These are phyloP conservation scores for Agrotis exclamationis DNA, from an alignment of 2,888 invertebrate genomes.

Conservation along the genomic window DNA sequence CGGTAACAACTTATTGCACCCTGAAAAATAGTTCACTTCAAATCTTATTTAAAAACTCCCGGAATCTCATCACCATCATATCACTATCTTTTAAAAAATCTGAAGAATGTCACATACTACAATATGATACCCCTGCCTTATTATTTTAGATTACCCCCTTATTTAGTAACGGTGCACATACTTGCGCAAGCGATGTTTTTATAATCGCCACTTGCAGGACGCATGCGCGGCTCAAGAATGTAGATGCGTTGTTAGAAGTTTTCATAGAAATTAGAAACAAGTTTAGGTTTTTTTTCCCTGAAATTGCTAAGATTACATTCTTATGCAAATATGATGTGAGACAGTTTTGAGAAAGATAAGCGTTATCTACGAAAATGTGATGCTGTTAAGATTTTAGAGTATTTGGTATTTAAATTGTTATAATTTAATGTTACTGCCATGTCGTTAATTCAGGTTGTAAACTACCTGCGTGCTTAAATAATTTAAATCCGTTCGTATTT, in stretches of 20 bases:
- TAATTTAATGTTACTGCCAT: not conserved
- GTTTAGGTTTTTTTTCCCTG: conserved; percentile 29
- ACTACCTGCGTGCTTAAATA: too few relatives aligned
- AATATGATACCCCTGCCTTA: conserved; percentile 43
- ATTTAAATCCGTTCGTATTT: too few relatives aligned
- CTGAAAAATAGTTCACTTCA: too few relatives aligned
- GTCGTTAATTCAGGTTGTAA: too few relatives aligned
- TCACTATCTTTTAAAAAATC: not conserved
- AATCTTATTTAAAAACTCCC: not conserved
- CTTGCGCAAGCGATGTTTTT: conserved; percentile 62
- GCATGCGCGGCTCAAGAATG: conserved; percentile 58
- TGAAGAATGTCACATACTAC: conserved; percentile 16
- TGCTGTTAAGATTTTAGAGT: not conserved
- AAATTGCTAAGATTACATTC: conserved; percentile 36
- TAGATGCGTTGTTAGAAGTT: conserved; percentile 55
- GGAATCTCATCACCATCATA: not conserved
- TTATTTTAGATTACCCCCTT: too few relatives aligned
- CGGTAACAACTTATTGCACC: too few relatives aligned
- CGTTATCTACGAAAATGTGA: not conserved
- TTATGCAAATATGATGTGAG: conserved; percentile 30
- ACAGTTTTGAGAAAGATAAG: conserved; percentile 5
- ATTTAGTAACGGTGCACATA: conserved; percentile 51
- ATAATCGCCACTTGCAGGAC: conserved; percentile 57
- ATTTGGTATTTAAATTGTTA: not conserved
- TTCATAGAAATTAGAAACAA: conserved; percentile 52